These are phyloP conservation scores for Neolamprologus brichardi DNA, from an alignment of 2,113 vertebrate genomes.

Conservation along the genomic window DNA sequence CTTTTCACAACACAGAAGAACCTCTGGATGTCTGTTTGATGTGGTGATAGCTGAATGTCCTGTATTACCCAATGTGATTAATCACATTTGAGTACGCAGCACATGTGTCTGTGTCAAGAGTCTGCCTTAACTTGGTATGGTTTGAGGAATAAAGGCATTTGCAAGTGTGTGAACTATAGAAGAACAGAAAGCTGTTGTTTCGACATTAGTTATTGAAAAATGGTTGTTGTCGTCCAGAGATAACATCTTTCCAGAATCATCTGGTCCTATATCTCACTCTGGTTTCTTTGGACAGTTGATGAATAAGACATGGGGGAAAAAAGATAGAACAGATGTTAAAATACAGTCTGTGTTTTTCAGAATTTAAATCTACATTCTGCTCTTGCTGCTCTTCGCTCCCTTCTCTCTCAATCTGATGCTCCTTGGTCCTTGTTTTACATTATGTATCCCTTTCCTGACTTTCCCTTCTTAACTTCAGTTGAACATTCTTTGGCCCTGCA, in stretches of 20 bases:
- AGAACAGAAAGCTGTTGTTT: not conserved
- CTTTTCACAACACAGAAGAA: slow-evolving; percentile 9
- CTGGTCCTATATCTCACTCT: not conserved
- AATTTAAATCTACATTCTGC: not conserved
- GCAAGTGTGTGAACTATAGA: slow-evolving; percentile 10
- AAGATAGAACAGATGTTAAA: not conserved
- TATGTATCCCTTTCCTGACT: not conserved
- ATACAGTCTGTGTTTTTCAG: not conserved
- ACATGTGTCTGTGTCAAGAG: not conserved
- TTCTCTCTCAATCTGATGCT: not conserved
- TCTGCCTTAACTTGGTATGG: not conserved
- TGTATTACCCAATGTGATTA: slow-evolving; percentile 9
- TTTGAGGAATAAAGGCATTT: slow-evolving; percentile 4
- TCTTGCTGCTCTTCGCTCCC: not conserved
- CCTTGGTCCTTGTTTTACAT: not conserved
- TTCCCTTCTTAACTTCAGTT: not conserved
- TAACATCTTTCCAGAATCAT: not conserved
- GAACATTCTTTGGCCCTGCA: not conserved
- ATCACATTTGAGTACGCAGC: not conserved
- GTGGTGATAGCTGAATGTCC: slow-evolving; percentile 18
- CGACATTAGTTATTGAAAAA: not conserved
- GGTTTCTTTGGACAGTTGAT: not conserved
- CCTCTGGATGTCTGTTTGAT: slow-evolving; percentile 17
- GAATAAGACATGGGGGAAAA: not conserved
- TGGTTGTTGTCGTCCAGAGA: slow-evolving; percentile 4